phyloP scores from a whole-genome alignment of 1,140 invertebrate species.

The Harlomillsia oculata region DNA sequence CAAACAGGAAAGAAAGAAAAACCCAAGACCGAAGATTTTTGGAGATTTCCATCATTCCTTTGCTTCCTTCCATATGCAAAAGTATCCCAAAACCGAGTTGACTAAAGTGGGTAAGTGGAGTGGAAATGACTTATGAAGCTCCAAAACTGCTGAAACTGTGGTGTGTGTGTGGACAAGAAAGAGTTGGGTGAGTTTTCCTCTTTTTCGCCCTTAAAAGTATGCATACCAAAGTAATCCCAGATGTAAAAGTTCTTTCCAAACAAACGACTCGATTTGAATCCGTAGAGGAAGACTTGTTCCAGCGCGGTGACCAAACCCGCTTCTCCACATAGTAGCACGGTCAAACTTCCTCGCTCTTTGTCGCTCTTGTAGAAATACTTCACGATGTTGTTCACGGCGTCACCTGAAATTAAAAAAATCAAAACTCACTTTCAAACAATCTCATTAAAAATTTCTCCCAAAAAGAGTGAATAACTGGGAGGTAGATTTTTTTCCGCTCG shows the following conservation, averaged over 20 bases:
- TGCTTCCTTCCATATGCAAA: no score
- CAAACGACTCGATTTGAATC: constrained; percentile 80
- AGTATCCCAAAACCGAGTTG: no score
- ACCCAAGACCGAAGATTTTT: no score
- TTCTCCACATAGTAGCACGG: constrained; percentile 87
- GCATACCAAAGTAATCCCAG: constrained; percentile 92
- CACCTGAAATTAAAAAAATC: constrained; percentile 49
- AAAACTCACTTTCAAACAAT: constrained; percentile 7
- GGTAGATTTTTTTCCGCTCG: no score
- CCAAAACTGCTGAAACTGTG: no score
- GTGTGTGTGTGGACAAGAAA: no score
- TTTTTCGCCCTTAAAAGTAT: background rate
- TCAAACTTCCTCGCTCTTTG: constrained; percentile 75
- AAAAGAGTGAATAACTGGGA: no score
- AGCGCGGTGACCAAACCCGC: constrained; percentile 82
- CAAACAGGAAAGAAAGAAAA: background rate
- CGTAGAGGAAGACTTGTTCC: constrained; percentile 87
- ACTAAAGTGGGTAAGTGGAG: no score
- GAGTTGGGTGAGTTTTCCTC: background rate
- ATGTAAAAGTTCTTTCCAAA: constrained; percentile 91
- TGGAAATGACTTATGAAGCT: no score
- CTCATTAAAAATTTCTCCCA: background rate
- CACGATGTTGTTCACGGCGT: constrained; percentile 91
- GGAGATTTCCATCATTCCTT: no score
- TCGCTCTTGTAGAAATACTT: constrained; percentile 85